Evolutionary conservation across 1,140 invertebrate species (phyloP).

Genomic region (Druon quercuslanigerum): DNA sequence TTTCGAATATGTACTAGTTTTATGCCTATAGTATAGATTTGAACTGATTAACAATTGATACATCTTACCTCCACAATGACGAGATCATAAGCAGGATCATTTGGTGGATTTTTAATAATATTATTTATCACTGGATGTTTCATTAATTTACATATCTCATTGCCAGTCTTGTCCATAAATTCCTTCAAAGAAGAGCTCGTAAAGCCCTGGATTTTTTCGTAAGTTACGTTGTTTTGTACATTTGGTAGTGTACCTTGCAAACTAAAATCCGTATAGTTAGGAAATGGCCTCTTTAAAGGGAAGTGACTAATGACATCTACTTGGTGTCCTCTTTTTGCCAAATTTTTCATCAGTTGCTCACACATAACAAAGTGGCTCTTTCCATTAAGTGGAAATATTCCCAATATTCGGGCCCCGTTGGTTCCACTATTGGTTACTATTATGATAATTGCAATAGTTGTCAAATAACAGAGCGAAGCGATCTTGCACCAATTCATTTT

Average conservation of each 20-base stretch:
- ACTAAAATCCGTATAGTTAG: slow-evolving; percentile 73
- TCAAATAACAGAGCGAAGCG: not conserved
- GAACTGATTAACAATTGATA: too few species aligned
- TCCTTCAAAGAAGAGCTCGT: not conserved
- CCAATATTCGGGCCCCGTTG: slow-evolving; percentile 61
- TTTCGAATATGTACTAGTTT: not conserved
- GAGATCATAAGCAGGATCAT: slow-evolving; percentile 44
- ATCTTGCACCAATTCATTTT: slow-evolving; percentile 9
- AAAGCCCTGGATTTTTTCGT: not conserved
- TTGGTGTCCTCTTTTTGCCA: slow-evolving; percentile 74
- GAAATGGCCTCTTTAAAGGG: slow-evolving; percentile 41
- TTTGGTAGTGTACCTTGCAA: slow-evolving; percentile 56
- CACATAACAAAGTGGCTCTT: slow-evolving; percentile 78
- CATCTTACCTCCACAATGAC: slow-evolving; percentile 49
- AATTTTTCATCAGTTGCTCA: slow-evolving; percentile 70
- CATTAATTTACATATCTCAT: slow-evolving; percentile 41
- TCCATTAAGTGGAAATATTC: slow-evolving; percentile 72
- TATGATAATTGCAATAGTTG: not conserved
- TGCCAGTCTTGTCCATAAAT: slow-evolving; percentile 33
- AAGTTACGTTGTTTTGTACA: slow-evolving; percentile 41
- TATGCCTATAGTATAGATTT: not conserved
- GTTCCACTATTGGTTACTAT: not conserved
- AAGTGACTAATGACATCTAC: slow-evolving; percentile 66
- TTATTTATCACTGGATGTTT: slow-evolving; percentile 39
- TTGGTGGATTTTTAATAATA: slow-evolving; percentile 46